Base-by-base conservation (phyloP, 2,113 vertebrate species). In the Pedetes capensis region DNA sequence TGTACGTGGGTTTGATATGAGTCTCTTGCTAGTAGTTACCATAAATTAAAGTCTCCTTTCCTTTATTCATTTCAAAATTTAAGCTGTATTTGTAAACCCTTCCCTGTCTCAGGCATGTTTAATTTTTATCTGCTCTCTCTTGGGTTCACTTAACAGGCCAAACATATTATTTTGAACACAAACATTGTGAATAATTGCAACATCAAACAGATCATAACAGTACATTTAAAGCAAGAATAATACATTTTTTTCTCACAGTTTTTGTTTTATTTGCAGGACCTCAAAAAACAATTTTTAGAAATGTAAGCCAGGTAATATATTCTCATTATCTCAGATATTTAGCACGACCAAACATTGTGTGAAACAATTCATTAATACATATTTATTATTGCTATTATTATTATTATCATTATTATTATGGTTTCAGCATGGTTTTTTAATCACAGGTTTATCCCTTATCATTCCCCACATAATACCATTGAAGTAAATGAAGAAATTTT, bases 111-210 rank as follows among this genome's bases (percentile, higher is more conserved):
- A 10, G 23, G 23, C 49, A 64, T 57, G 27, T 5, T 84, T 80
- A 68, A 88, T 69, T 69, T 94, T 92, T 25, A 44, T 61, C 71
- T 75, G 79, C 66, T 80, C 4, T 69, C 9, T 39, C 59, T 82
- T 87, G 14, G 8, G 16, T 32, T 89, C 23, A 55, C 34, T 81
- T 47, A 88, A 53, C 14, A 64, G 11, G 12, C 8, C 12, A 75
- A 55, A 76, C 8, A 61, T 85, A 63, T 81, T 66, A 49, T 91
- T 85, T 79, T 75, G 22, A 75, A 92, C 79, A 89, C 89, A 81
- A 89, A 89, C 17, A 89, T 27, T 69, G 22, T 63, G 59, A 91
- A 91, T 83, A 61, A 93, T 84, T 47, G 4, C 13, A 74, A n/a
- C 44, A 75, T 84, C 84, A 92, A 80, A 4, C 4, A 13, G 7